Base-by-base conservation (phyloP, 1,140 invertebrate genomes). In the Macrobrachium nipponense region DNA sequence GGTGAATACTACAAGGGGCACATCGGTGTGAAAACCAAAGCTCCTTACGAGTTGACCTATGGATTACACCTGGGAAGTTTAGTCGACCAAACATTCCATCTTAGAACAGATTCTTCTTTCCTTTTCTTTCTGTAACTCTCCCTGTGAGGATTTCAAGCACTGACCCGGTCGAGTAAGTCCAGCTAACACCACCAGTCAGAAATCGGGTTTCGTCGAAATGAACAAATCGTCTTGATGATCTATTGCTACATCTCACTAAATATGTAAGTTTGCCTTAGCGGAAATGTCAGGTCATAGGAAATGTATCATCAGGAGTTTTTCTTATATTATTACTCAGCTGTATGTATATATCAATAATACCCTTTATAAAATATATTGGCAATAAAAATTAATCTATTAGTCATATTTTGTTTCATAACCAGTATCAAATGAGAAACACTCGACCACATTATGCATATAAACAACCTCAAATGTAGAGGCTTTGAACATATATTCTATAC, bases 41-140 rank as follows among this genome's bases (percentile, higher is more conserved):
- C 87, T 27, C 87, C 87, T 10, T 87, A 87, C 20, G 87, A 83
- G 51, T 51, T 87, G 27, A 75, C 80, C 8, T 86, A 72, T 23
- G 58, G 66, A 11, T 83, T 76, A 72, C 36, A 66, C 60, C 15
- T 70, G 5, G 66, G 20, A 27, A 23, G 36, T 15, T 70, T 70
- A 15, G 61, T 51, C 59, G 14, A 14, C 17, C 62, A 51, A 15
- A 61, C 44, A 43, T 83, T 83, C 81, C 81, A 83, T 20, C 81
- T 83, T 2, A 72, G 81, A 58, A 83, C 73, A 4, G 81, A 83
- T 58, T 83, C 81, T n/a, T 83, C 81, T 12, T 77, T 83, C 72
- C 27, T 83, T 36, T 64, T 61, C n/a, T n/a, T 80, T 18, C 18
- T 80, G 12, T 23, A 23, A 23, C 20, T 27, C 14, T 27, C 36